Evolutionary conservation across 2,888 invertebrate species (phyloP), one percentile per base, ranked within the genome.

Genomic region (Boloria selene): DNA sequence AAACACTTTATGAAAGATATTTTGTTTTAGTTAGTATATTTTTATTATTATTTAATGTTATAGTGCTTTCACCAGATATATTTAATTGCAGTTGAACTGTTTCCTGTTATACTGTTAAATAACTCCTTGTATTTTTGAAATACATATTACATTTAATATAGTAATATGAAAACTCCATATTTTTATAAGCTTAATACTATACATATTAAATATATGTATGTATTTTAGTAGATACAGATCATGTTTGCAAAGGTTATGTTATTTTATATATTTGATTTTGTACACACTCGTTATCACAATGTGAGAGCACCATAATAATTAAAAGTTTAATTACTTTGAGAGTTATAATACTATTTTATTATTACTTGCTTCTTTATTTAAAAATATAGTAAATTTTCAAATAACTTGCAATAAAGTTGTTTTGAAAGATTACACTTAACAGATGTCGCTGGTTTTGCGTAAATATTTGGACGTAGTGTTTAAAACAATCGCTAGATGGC

Each of bases 291-390:
- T 59, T 59, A 50, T 16, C 49, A 10, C 13, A 26, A 50, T 49
- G 59, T 59, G 59, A 59, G 59, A 59, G 50, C 59, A 59, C 59
- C 49, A 31, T 59, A 59, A 50, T 31, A 13, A 59, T 31, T 16
- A 10, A 49, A 59, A 59, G 16, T 31, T 31, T 50, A 26, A 18
- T 59, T 50, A 31, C 14, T 59, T 50, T 38, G 50, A 50, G 38
- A 18, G 14, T 17, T 31, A 16, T 38, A 16, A 16, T 38, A 10
- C 16, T 47, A 47, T n/a, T 7, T 16, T 58, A 49, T n/a, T 31
- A 13, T 45, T 22, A 26, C 47, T 26, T 13, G 16, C 13, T 38
- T 38, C 4, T 59, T 49, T 49, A 59, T 44, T 22, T 5, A 44
- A 45, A 44, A 7, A 31, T 38, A 38, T 38, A 10, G 2, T 3